phyloP scores from a whole-genome alignment of 2,797 vertebrate species.

The Chrosomus eos region DNA sequence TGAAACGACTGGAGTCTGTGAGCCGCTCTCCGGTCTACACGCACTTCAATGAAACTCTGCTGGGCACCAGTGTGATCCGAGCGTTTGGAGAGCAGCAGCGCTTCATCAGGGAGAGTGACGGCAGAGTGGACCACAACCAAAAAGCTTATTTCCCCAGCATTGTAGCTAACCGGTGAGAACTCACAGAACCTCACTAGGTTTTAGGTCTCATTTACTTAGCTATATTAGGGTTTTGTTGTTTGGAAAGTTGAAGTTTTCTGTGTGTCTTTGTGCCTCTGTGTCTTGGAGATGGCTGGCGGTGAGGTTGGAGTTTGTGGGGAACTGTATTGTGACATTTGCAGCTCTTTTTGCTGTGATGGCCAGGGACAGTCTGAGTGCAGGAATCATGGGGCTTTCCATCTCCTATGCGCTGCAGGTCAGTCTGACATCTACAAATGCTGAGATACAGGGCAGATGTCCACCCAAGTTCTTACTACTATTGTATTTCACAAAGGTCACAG shows the following conservation, averaged over 20 bases:
- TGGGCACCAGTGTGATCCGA: constrained; percentile 92
- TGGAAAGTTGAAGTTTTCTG: not conserved
- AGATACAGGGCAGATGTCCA: not conserved
- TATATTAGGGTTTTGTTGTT: not conserved
- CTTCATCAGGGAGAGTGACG: constrained; percentile 88
- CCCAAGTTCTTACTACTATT: not conserved
- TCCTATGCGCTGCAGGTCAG: constrained; percentile 93
- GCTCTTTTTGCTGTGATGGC: constrained; percentile 88
- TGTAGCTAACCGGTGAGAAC: constrained; percentile 89
- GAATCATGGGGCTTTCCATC: constrained; percentile 90
- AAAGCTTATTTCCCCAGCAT: constrained; percentile 94
- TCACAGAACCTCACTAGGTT: not conserved
- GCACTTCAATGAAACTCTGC: constrained; percentile 92
- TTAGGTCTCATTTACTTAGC: not conserved
- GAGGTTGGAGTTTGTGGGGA: constrained; percentile 92
- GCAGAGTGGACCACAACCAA: constrained; percentile 92
- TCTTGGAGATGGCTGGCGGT: constrained; percentile 89
- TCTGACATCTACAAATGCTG: not conserved
- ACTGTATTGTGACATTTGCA: constrained; percentile 90
- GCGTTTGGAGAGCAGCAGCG: constrained; percentile 90
- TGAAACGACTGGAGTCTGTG: constrained; percentile 93
- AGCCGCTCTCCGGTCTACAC: constrained; percentile 94
- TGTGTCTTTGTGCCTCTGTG: constrained; percentile 46
- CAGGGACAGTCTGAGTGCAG: constrained; percentile 85
- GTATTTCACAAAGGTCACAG: constrained; percentile 74